Evolutionary conservation across 2,888 invertebrate genomes (phyloP).

Genomic region (Phaedon cochleariae): DNA sequence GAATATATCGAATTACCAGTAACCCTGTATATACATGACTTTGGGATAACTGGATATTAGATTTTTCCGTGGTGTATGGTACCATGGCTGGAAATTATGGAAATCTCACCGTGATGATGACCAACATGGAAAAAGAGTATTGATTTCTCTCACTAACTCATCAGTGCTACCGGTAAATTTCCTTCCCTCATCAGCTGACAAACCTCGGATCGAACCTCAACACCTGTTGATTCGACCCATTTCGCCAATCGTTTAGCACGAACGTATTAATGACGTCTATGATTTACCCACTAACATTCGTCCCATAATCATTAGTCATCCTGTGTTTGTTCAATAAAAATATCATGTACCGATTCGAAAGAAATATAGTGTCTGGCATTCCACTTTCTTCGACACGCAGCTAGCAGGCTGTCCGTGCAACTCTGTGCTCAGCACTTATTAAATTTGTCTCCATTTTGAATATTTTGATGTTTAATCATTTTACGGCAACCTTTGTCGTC

Average conservation of each 20-base stretch:
- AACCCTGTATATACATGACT: no score
- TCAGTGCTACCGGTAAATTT: no score
- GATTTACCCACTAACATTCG: constrained; percentile 5
- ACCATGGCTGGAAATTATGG: no score
- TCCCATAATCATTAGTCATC: not conserved
- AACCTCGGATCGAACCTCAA: not conserved
- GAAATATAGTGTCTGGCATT: constrained; percentile 21
- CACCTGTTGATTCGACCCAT: not conserved
- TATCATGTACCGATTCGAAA: constrained; percentile 11
- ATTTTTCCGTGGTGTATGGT: no score
- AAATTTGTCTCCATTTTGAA: constrained; percentile 62
- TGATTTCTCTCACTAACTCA: no score
- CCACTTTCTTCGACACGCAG: constrained; percentile 16
- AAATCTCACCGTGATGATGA: no score
- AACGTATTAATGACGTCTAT: not conserved
- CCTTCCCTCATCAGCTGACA: no score
- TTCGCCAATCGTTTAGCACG: not conserved
- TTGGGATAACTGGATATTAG: no score
- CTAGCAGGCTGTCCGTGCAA: constrained; percentile 43
- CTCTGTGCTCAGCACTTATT: constrained; percentile 53
- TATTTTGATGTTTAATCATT: constrained; percentile 62
- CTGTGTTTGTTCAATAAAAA: constrained; percentile 8
- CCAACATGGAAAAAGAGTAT: no score
- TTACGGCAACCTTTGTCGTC: constrained; percentile 60
- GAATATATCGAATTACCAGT: no score